These are phyloP conservation scores for Bhutanitis thaidina DNA, from an alignment of 2,888 invertebrate species.

Conservation along the genomic window DNA sequence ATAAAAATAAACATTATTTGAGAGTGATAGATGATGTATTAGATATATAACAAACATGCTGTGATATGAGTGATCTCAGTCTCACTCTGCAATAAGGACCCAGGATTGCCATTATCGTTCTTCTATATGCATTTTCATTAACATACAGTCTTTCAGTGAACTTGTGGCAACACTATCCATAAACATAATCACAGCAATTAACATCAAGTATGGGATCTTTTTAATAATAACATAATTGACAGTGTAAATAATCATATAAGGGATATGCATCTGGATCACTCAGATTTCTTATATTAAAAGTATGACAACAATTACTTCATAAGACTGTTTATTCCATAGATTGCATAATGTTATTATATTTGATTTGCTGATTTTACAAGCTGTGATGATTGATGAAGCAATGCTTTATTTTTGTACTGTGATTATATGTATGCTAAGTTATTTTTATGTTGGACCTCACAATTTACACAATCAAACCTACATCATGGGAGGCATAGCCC, in stretches of 20 bases:
- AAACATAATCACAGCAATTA: neutral
- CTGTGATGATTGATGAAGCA: constrained; percentile 75
- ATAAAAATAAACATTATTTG: neutral
- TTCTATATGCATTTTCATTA: constrained; percentile 7
- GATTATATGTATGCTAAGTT: constrained; percentile 66
- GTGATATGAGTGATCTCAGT: constrained; percentile 40
- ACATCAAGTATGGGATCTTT: neutral
- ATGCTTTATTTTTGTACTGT: constrained; percentile 79
- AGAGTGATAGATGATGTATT: neutral
- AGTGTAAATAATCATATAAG: neutral
- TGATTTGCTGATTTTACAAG: constrained; percentile 59
- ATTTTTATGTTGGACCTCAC: constrained; percentile 33
- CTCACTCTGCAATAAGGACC: constrained; percentile 12
- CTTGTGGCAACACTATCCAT: neutral
- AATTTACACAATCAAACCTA: constrained; percentile 17
- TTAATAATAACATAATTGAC: neutral
- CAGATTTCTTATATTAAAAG: constrained; percentile 8
- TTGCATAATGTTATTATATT: constrained; percentile 27
- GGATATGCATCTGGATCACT: neutral
- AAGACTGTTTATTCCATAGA: constrained; percentile 35
- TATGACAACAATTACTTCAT: neutral
- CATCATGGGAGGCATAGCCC: constrained; percentile 46
- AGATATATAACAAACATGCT: constrained; percentile 26
- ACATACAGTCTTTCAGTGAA: neutral
- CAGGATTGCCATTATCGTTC: constrained; percentile 3